Evolutionary conservation across 1,140 invertebrate genomes (phyloP).

Genomic region (Mactra quadrangularis): DNA sequence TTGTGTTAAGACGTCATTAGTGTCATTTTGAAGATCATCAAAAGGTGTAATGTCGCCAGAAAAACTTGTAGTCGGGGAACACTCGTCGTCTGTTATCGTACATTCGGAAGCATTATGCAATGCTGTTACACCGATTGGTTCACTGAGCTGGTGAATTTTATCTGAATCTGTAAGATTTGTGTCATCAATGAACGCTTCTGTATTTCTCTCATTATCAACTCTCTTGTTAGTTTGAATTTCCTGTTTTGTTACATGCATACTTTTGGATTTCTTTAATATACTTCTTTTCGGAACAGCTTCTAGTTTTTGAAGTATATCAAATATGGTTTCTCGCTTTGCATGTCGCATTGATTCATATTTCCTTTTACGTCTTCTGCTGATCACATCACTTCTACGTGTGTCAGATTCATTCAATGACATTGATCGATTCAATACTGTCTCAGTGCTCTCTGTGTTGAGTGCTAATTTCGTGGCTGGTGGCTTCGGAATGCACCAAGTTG

Average conservation of each 20-base stretch:
- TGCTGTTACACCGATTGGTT: not conserved
- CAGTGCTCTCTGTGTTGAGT: not conserved
- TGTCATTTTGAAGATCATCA: not conserved
- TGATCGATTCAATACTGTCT: slow-evolving; percentile 9
- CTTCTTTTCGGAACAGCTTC: slow-evolving; percentile 26
- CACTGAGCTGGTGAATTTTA: not conserved
- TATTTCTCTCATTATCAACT: not conserved
- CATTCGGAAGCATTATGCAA: not conserved
- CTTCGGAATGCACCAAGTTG: not conserved
- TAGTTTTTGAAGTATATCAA: slow-evolving; percentile 17
- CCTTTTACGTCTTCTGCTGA: slow-evolving; percentile 15
- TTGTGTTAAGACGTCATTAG: too few relatives aligned
- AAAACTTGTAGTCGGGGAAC: not conserved
- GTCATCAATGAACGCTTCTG: not conserved
- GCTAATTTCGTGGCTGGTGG: not conserved
- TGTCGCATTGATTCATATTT: slow-evolving; percentile 46
- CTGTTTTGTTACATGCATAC: not conserved
- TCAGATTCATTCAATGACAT: slow-evolving; percentile 27
- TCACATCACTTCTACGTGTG: not conserved
- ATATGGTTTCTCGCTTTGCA: slow-evolving; percentile 22
- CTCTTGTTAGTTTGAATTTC: too few relatives aligned
- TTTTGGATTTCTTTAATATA: slow-evolving; percentile 39
- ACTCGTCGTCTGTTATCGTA: not conserved
- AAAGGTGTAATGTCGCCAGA: not conserved
- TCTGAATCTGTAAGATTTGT: not conserved